phyloP scores from a whole-genome alignment of 2,888 invertebrate genomes.

The Meliscaeva auricollis region DNA sequence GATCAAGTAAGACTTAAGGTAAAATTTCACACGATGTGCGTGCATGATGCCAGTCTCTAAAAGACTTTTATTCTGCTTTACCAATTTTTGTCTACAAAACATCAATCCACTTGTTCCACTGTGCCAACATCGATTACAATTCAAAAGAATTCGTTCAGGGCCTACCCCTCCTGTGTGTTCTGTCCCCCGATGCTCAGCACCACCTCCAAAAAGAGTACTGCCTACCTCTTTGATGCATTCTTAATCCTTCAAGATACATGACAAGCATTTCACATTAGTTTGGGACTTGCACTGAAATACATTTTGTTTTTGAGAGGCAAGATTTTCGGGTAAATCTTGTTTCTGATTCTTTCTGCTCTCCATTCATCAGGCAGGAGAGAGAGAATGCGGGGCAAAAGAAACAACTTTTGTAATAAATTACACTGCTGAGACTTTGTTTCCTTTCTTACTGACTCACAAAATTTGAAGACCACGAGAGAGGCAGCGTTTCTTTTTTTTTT shows the following conservation, averaged over 20 bases:
- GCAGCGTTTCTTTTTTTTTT: neutral
- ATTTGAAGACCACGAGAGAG: constrained; percentile 6
- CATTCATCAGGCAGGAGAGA: neutral
- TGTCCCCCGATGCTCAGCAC: neutral
- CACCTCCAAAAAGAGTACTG: neutral
- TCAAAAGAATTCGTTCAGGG: constrained; percentile 67
- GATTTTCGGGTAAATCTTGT: constrained; percentile 66
- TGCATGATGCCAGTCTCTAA: no score
- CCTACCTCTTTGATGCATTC: constrained; percentile 61
- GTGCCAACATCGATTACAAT: constrained; percentile 45
- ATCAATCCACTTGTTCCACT: no score
- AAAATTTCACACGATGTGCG: no score
- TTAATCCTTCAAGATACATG: constrained; percentile 73
- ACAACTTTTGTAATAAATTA: constrained; percentile 69
- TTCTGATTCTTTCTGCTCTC: constrained; percentile 34
- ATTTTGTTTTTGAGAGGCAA: constrained; percentile 63
- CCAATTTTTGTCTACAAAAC: no score
- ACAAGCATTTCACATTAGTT: constrained; percentile 76
- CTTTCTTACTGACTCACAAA: constrained; percentile 39
- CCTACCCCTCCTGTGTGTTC: constrained; percentile 25
- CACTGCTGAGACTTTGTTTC: neutral
- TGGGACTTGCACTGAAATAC: constrained; percentile 53
- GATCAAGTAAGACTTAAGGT: no score
- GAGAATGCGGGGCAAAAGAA: constrained; percentile 49
- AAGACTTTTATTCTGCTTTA: no score